Base-by-base conservation (phyloP, 2,113 vertebrate genomes). In the Callocephalon fimbriatum region DNA sequence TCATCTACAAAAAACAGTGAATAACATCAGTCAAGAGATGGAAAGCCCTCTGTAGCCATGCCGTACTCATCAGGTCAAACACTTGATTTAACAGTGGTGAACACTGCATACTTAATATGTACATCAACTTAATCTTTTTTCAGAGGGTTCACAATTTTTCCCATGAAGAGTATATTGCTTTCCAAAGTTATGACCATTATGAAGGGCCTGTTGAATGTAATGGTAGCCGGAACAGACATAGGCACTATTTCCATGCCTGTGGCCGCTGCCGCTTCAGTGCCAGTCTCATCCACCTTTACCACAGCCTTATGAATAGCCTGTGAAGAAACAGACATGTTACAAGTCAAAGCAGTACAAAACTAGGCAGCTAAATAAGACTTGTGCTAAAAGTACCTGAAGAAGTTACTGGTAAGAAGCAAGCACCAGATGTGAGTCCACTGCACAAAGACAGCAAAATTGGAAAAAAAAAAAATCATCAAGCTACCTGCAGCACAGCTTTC, bases 201-300 rank as follows among this genome's bases (percentile, higher is more conserved):
- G 95, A 99, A 99, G 27, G 99, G 97, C 18, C 62, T 97, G 96
- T 99, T 10, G 2, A 98, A 32, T 1, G 0, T 23, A 76, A 99
- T 0, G 0, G 0, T 11, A 4, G 3, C 0, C 0, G 99, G 99
- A 54, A 97, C 86, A 2, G 98, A 98, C 99, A 99, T 99, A 47
- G 99, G 99, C 97, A 99, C 98, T 3, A 98, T 97, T 91, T 99
- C 99, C 0, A 98, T 82, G 17, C 97, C 98, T 19, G 98, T 99
- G 92, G 26, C 87, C 2, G 97, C 98, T 3, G 98, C 98, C 4
- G 98, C 99, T 84, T 99, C 98, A 0, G 99, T 98, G 23, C 99
- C 99, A 19, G 97, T 98, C 98, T 99, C 99, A 27, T 99, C 98
- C 76, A 99, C 98, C 15, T 97, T 99, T 91, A 99, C 95, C 75